Conservation (phyloP, 2,888 invertebrate genomes). For the Noctua comes region DNA sequence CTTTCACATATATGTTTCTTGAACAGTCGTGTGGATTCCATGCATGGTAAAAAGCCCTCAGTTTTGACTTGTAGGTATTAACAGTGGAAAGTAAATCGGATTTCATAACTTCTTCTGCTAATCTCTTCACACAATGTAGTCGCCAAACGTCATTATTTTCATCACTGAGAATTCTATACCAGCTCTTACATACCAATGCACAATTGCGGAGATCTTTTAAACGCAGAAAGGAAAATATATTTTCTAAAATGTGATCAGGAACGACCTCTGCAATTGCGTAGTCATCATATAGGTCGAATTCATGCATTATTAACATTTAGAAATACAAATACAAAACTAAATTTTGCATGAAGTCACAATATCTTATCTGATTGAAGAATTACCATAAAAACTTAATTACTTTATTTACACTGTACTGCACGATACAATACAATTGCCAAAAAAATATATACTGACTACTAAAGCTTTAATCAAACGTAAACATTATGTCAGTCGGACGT, state of each 20-base stretch:
- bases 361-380: slow-evolving; percentile 8
- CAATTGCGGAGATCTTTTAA: slow-evolving; percentile 96
- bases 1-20: slow-evolving; percentile 98
- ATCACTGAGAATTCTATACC: slow-evolving; percentile 97
- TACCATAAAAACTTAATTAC: neutral
- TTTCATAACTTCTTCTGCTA: slow-evolving; percentile 96
- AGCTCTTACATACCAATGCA: slow-evolving; percentile 97
- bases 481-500: slow-evolving; percentile 38
- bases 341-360: slow-evolving; percentile 27
- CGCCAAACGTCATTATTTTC: slow-evolving; percentile 99
- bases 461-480: slow-evolving; percentile 38
- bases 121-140: slow-evolving; percentile 95
- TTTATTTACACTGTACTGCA: slow-evolving; percentile 2
- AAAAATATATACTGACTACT: neutral
- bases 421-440: neutral
- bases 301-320: slow-evolving; percentile 70
- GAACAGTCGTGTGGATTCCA: slow-evolving; percentile 99
- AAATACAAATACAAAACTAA: slow-evolving; percentile 33
- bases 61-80: slow-evolving; percentile 97
- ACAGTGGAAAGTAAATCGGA: slow-evolving; percentile 97
- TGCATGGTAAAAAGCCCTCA: slow-evolving; percentile 97
- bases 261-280: slow-evolving; percentile 92
- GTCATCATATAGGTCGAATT: slow-evolving; percentile 79
- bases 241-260: slow-evolving; percentile 95
- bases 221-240: slow-evolving; percentile 97